Evolutionary conservation across 2,113 vertebrate genomes (phyloP).

Genomic region (Phrynocephalus versicolor): DNA sequence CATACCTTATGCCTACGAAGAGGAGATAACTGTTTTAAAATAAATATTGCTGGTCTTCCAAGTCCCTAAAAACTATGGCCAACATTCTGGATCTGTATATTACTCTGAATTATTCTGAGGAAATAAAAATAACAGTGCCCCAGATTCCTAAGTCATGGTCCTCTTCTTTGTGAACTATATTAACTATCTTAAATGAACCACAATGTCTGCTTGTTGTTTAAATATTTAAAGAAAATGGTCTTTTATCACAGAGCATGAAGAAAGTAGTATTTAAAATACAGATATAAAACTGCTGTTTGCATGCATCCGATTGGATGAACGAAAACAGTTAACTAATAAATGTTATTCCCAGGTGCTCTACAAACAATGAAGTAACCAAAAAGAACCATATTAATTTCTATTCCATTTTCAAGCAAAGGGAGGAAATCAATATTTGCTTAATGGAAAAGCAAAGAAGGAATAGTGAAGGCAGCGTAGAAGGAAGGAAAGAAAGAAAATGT

Average conservation of each 20-base stretch:
- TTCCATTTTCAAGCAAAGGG: conserved; percentile 49
- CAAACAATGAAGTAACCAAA: conserved; percentile 57
- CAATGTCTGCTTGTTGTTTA: conserved; percentile 26
- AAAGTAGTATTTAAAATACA: conserved; percentile 38
- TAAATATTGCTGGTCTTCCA: not conserved
- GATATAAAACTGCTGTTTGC: conserved; percentile 37
- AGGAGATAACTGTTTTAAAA: not conserved
- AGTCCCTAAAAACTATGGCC: not conserved
- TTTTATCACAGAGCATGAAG: conserved; percentile 42
- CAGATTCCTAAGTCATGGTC: conserved; percentile 3
- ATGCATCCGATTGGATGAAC: conserved; percentile 49
- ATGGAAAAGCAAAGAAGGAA: conserved; percentile 62
- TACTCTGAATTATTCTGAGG: not conserved
- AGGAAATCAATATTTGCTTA: conserved; percentile 72
- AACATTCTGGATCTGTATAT: not conserved
- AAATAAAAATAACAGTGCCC: conserved; percentile 3
- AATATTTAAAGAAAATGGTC: conserved; percentile 48
- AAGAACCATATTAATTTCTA: conserved; percentile 55
- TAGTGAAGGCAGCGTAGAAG: conserved; percentile 35
- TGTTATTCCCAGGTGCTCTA: conserved; percentile 34
- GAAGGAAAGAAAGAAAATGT: not conserved
- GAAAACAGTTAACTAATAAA: conserved; percentile 50
- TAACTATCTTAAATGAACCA: conserved; percentile 2
- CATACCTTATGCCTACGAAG: not conserved
- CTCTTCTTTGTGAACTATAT: conserved; percentile 25